A percentile compares a stretch with the other conserved stretches of the same genome.
phyloP scores from a whole-genome alignment of 2,888 invertebrate species.

The Euzetes globulus region DNA sequence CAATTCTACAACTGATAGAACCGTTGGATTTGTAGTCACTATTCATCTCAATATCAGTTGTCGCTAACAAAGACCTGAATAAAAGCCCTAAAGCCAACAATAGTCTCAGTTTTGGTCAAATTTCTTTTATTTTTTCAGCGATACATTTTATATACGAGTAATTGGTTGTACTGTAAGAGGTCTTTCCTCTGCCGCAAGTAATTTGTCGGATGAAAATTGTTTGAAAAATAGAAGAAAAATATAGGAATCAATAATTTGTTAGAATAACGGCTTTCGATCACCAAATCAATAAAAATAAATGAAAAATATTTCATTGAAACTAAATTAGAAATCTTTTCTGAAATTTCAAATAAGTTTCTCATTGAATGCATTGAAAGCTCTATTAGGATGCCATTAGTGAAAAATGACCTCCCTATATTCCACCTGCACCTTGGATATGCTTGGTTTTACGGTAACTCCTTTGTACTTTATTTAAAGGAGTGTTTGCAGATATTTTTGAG shows the following conservation, averaged over 20 bases:
- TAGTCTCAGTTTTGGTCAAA: slow-evolving; percentile 1
- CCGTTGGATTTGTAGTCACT: not conserved
- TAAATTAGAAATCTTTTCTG: no score
- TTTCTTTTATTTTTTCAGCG: not conserved
- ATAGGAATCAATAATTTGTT: not conserved
- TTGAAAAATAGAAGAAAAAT: slow-evolving; percentile 3
- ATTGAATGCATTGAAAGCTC: no score
- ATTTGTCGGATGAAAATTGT: not conserved
- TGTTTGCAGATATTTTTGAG: no score
- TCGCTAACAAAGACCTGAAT: not conserved
- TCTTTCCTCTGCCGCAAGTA: not conserved
- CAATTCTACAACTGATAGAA: not conserved
- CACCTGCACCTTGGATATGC: no score
- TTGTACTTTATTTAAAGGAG: no score
- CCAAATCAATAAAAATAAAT: no score
- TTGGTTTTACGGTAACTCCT: no score
- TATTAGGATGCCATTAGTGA: no score
- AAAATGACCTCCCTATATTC: no score
- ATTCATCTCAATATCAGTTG: not conserved
- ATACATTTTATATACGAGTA: no score
- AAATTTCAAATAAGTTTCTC: no score
- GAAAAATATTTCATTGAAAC: no score
- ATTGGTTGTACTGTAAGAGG: not conserved
- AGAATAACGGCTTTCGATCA: not conserved
- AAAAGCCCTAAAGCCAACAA: not conserved